Evolutionary conservation across 2,113 vertebrate genomes (phyloP), one percentile per base, ranked within the genome.

Genomic region (Stegostoma tigrinum): DNA sequence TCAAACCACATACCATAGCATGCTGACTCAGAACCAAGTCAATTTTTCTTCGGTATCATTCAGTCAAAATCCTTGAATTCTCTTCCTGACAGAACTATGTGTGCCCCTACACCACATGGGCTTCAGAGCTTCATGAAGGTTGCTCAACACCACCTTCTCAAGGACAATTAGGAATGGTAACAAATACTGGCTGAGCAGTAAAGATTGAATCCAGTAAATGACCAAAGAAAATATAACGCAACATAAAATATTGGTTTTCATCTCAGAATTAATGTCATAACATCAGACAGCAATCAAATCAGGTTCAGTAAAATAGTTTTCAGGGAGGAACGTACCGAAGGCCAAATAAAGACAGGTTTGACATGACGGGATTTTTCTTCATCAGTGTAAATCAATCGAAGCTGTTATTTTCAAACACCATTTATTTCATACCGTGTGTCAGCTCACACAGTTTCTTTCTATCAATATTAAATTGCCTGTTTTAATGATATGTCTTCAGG

Each of bases 241-340:
- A 94, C 14, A 94, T 94, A 42, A 95, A 70, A 42, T 48, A 95
- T 24, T 95, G 21, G 7, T 95, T 72, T 95, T 42, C 72, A 95
- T 42, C 38, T 72, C 48, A 48, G 10, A 21, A 95, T 30, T 45
- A 95, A 7, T 15, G 27, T 72, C 21, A 48, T 48, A 72, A 72
- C 8, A 30, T 7, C n/a, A 72, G 89, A 17, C 17, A 72, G 38
- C 34, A 45, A 72, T 68, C 68, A 67, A 68, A 45, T 94, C 91
- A 94, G 21, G 38, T 94, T 42, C 15, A 93, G 55, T 38, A 68
- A 89, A 48, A 48, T 23, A 61, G 45, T 55, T 89, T 94, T 38
- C 10, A 68, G 34, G 6, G 34, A 68, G 38, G 34, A 67, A n/a
- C 17, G 19, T n/a, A 64, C 4, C 89, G 27, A 90, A 91, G 89